phyloP scores from a whole-genome alignment of 2,888 invertebrate species.

The Phania funesta region DNA sequence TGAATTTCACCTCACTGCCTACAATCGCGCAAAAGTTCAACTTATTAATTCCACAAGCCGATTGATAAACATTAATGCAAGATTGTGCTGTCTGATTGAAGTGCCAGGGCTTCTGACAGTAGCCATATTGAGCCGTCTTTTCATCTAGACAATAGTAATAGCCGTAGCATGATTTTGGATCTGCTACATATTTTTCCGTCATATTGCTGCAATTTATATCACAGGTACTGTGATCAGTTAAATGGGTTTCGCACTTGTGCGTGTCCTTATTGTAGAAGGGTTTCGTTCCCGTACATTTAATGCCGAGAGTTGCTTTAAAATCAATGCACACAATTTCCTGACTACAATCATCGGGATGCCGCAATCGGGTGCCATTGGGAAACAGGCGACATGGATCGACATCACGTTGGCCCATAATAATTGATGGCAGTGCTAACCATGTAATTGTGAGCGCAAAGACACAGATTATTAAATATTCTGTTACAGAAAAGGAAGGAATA shows the following conservation, averaged over 20 bases:
- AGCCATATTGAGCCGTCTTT: constrained; percentile 38
- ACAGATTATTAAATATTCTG: neutral
- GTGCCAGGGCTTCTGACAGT: constrained; percentile 66
- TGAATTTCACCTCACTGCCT: constrained; percentile 61
- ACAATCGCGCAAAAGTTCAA: constrained; percentile 72
- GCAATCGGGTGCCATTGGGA: constrained; percentile 70
- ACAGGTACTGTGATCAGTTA: constrained; percentile 66
- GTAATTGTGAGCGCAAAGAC: neutral
- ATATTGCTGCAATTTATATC: constrained; percentile 68
- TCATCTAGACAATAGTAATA: constrained; percentile 72
- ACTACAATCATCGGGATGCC: constrained; percentile 75
- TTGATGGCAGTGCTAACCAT: neutral
- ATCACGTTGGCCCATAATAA: neutral
- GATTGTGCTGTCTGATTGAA: constrained; percentile 67
- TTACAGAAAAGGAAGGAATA: neutral
- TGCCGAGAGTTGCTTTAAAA: constrained; percentile 25
- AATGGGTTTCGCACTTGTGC: constrained; percentile 46
- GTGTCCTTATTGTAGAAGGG: constrained; percentile 65
- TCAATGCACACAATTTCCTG: constrained; percentile 72
- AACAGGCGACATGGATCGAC: constrained; percentile 73
- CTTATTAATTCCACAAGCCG: constrained; percentile 63
- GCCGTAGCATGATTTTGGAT: constrained; percentile 72
- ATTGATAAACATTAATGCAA: constrained; percentile 70
- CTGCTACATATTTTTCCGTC: constrained; percentile 69
- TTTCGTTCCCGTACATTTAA: constrained; percentile 67